These are phyloP conservation scores for Ormyrus nitidulus DNA, from an alignment of 2,888 invertebrate species.

Conservation along the genomic window DNA sequence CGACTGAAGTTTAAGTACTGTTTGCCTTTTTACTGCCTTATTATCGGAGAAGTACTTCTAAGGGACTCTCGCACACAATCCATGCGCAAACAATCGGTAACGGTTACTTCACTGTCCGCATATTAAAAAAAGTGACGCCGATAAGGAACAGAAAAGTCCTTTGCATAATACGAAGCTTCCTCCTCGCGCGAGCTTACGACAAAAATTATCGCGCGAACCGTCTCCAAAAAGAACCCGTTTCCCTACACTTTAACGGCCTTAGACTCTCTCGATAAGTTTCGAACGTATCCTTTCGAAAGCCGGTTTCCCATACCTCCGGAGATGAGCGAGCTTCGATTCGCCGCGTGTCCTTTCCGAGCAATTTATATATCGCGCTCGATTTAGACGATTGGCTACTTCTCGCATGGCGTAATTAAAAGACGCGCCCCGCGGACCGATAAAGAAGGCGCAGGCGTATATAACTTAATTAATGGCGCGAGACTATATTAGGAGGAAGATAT, in stretches of 20 bases:
- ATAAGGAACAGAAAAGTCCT: neutral
- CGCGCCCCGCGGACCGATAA: neutral
- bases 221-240: slow-evolving; percentile 25
- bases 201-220: slow-evolving; percentile 24
- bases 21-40: too few species aligned
- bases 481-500: too few species aligned
- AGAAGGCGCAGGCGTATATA: neutral
- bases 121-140: neutral
- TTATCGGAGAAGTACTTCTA: too few species aligned
- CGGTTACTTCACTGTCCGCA: neutral
- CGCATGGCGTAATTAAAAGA: slow-evolving; percentile 41
- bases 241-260: neutral
- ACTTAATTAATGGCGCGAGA: slow-evolving; percentile 38
- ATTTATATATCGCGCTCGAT: slow-evolving; percentile 23
- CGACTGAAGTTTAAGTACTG: too few species aligned
- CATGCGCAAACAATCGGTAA: neutral
- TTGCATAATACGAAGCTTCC: slow-evolving; percentile 16
- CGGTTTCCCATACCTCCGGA: slow-evolving; percentile 17
- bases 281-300: slow-evolving; percentile 1
- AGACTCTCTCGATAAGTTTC: neutral
- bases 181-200: slow-evolving; percentile 21
- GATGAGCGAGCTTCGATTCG: neutral
- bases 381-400: slow-evolving; percentile 42
- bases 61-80: too few species aligned
- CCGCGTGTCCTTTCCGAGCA: neutral